Base-by-base conservation (phyloP, 1,140 invertebrate species). In the Eueides isabella region DNA sequence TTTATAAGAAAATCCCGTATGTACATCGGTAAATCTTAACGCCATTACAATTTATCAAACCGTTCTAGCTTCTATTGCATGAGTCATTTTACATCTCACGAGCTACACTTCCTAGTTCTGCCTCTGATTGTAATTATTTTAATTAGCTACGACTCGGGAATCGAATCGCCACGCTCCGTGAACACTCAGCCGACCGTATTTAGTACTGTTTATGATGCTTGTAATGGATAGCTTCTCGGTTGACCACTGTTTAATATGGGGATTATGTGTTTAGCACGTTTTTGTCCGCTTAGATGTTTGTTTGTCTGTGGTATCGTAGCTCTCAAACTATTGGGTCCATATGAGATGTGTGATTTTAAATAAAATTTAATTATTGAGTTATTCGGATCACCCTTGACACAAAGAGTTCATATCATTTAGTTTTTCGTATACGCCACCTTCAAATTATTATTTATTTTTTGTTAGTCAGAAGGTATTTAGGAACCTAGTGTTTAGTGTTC, bases 121-220 rank as follows among this genome's bases (percentile, higher is more conserved):
- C 5, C 16, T 44, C n/a, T n/a, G 7, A 48, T 61, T 16, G 44
- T 48, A 38, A 72, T 72, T 72, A 72, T 14, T 31, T 66, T 67
- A 67, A 72, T 72, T 61, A 72, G 38, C 64, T 48, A 23, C 30
- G 71, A 61, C 38, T 66, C 64, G 71, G 63, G 71, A 67, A 72
- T 72, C 71, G 63, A 67, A 72, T 16, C 23, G 71, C 55, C 71
- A 72, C 44, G 62, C 26, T 66, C 38, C 64, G 71, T 63, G 33
- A n/a, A 48, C 4, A 19, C 5, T 23, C 44, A 65, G 33, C 44
- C 28, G 48, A 75, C 41, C 67, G 41, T 11, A 11, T 48, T 48
- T 55, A 35, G 28, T 48, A 35, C 55, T 62, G 26, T 72, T 70
- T 70, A 61, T 29, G 31, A 62, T 19, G 63, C 48, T 55, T 55